Percentiles rank a stretch among this genome's conserved stretches.
phyloP scores from a whole-genome alignment of 2,113 vertebrate species.

The Phyllostomus hastatus region DNA sequence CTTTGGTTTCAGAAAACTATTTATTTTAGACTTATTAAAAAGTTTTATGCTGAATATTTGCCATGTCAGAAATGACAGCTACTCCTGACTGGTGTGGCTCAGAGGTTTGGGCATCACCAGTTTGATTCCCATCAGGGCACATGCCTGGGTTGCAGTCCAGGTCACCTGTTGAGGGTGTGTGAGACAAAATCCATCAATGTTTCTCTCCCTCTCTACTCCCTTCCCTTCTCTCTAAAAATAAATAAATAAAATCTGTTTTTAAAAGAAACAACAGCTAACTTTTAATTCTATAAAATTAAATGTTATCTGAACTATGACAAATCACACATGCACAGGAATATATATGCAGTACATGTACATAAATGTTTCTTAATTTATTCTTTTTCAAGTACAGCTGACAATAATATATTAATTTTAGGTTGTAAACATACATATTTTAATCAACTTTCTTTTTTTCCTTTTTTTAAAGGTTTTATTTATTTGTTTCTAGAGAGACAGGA shows the following conservation, averaged over 20 bases:
- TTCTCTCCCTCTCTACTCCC: too few relatives aligned
- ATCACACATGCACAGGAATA: background rate
- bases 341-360: background rate
- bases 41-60: background rate
- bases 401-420: background rate
- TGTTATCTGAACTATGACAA: slow-evolving; percentile 11
- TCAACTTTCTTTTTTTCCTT: background rate
- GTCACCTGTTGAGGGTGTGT: too few relatives aligned
- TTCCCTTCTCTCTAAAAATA: too few relatives aligned
- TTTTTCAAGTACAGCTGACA: background rate
- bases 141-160: too few relatives aligned
- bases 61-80: background rate
- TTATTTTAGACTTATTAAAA: slow-evolving; percentile 24
- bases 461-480: too few relatives aligned
- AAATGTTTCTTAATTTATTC: background rate
- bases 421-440: slow-evolving; percentile 2
- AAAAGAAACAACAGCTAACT: background rate
- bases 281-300: slow-evolving; percentile 33
- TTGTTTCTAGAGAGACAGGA: too few relatives aligned
- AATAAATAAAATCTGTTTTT: too few relatives aligned
- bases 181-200: too few relatives aligned
- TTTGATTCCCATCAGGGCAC: too few relatives aligned
- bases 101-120: too few relatives aligned
- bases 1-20: slow-evolving; percentile 26
- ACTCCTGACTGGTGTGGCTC: too few relatives aligned